Percentiles rank a stretch among this genome's conserved stretches.
phyloP scores from a whole-genome alignment of 2,113 vertebrate genomes.

The Myotis lucifugus region DNA sequence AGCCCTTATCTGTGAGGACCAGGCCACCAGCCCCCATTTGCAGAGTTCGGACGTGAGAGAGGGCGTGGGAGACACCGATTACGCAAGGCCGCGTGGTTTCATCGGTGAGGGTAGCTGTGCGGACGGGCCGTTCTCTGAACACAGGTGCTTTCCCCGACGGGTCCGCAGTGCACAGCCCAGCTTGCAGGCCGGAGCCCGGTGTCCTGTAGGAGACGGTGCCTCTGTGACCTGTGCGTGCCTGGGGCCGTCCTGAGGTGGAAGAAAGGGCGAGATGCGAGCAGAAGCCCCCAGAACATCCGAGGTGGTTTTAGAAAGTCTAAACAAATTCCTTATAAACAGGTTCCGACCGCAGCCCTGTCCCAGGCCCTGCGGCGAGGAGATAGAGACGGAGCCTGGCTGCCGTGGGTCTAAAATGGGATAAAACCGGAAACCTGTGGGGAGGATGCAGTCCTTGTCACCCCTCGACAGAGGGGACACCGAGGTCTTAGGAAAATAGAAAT shows the following conservation, averaged over 20 bases:
- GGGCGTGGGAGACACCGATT: background rate
- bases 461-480: slow-evolving; percentile 55
- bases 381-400: slow-evolving; percentile 40
- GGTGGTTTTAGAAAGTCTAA: too few species aligned
- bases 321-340: background rate
- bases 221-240: background rate
- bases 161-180: background rate
- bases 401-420: slow-evolving; percentile 68
- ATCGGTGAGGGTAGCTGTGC: background rate
- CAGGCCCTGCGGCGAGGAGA: slow-evolving; percentile 51
- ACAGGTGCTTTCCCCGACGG: background rate
- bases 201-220: background rate
- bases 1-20: background rate
- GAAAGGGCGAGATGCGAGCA: rapidly evolving
- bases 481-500: slow-evolving; percentile 69
- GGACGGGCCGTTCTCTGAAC: background rate
- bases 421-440: slow-evolving; percentile 71
- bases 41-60: background rate
- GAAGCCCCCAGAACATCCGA: too few species aligned
- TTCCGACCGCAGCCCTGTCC: background rate
- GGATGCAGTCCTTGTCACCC: slow-evolving; percentile 59
- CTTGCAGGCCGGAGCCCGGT: background rate
- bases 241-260: background rate
- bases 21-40: background rate
- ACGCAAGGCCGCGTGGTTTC: background rate